phyloP scores from a whole-genome alignment of 2,113 vertebrate species.

The Anarrhichthys ocellatus region DNA sequence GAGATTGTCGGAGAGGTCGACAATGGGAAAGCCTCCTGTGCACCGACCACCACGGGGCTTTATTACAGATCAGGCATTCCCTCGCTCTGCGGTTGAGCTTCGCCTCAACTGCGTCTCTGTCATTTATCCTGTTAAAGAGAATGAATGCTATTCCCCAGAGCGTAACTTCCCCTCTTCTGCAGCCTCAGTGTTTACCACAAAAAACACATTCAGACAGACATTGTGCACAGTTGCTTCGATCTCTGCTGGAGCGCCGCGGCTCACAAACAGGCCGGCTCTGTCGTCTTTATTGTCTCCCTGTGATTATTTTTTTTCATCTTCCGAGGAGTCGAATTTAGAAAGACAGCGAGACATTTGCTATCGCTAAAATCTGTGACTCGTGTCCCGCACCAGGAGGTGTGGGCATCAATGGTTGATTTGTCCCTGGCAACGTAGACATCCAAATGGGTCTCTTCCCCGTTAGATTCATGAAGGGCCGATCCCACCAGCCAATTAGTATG shows the following conservation, averaged over 20 bases:
- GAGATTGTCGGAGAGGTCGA: slow-evolving; percentile 49
- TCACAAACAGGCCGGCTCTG: slow-evolving; percentile 36
- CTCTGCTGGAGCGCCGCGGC: background rate
- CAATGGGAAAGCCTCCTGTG: slow-evolving; percentile 59
- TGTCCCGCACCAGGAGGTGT: background rate
- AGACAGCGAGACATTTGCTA: background rate
- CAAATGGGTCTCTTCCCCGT: slow-evolving; percentile 38
- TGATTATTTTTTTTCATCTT: background rate
- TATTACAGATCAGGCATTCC: slow-evolving; percentile 51
- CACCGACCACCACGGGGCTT: slow-evolving; percentile 29
- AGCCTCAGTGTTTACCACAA: slow-evolving; percentile 35
- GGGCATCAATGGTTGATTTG: slow-evolving; percentile 6
- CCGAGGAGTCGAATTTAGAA: background rate
- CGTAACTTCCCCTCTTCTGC: slow-evolving; percentile 5
- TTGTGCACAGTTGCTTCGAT: slow-evolving; percentile 13
- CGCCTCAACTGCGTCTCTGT: slow-evolving; percentile 2
- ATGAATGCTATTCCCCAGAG: slow-evolving; percentile 16
- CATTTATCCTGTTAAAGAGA: slow-evolving; percentile 40
- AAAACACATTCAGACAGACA: slow-evolving; percentile 24
- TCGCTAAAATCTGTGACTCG: slow-evolving; percentile 28
- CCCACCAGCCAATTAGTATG: slow-evolving; percentile 56
- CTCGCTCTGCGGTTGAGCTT: slow-evolving; percentile 23
- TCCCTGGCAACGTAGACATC: slow-evolving; percentile 14
- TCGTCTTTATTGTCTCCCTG: slow-evolving; percentile 15
- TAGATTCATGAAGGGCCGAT: slow-evolving; percentile 18